Percentiles rank a stretch among this genome's conserved stretches.
These are phyloP conservation scores for Sterrhoptilus dennistouni DNA, from an alignment of 2,113 vertebrate genomes.

Conservation along the genomic window DNA sequence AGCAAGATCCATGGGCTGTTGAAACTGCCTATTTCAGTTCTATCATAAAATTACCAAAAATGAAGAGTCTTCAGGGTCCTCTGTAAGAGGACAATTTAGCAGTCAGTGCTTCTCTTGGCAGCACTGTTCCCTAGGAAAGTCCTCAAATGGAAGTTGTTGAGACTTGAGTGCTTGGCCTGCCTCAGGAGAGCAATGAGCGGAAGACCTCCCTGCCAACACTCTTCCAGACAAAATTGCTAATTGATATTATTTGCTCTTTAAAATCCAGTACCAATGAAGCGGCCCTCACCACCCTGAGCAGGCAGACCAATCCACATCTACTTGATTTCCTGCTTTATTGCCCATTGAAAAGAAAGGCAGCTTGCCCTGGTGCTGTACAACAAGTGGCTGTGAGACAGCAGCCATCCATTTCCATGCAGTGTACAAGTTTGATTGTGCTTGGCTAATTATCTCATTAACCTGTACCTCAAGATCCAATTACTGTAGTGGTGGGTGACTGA, in stretches of 20 bases:
- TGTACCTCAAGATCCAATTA: slow-evolving; percentile 74
- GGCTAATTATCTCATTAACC: slow-evolving; percentile 79
- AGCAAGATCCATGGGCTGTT: background rate
- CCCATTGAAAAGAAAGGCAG: slow-evolving; percentile 62
- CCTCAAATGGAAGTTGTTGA: slow-evolving; percentile 4
- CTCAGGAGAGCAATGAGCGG: background rate
- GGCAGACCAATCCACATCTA: slow-evolving; percentile 50
- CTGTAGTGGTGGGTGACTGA: slow-evolving; percentile 69
- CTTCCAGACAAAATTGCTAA: slow-evolving; percentile 36
- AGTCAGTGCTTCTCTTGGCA: slow-evolving; percentile 12
- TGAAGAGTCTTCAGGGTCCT: background rate
- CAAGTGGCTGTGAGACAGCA: slow-evolving; percentile 64
- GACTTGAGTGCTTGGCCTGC: slow-evolving; percentile 21
- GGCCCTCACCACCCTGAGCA: slow-evolving; percentile 28
- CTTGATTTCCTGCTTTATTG: slow-evolving; percentile 69
- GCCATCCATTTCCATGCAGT: slow-evolving; percentile 65
- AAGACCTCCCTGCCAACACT: slow-evolving; percentile 22
- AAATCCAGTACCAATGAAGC: slow-evolving; percentile 49
- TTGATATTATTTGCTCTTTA: slow-evolving; percentile 60
- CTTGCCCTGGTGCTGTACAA: slow-evolving; percentile 42
- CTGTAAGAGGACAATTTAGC: background rate
- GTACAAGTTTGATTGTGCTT: slow-evolving; percentile 69
- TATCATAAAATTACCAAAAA: slow-evolving; percentile 36
- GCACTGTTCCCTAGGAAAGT: background rate
- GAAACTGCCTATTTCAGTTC: background rate